Evolutionary conservation across 1,140 invertebrate genomes (phyloP), one percentile per base, ranked within the genome.

Genomic region (Drosophila obscura): DNA sequence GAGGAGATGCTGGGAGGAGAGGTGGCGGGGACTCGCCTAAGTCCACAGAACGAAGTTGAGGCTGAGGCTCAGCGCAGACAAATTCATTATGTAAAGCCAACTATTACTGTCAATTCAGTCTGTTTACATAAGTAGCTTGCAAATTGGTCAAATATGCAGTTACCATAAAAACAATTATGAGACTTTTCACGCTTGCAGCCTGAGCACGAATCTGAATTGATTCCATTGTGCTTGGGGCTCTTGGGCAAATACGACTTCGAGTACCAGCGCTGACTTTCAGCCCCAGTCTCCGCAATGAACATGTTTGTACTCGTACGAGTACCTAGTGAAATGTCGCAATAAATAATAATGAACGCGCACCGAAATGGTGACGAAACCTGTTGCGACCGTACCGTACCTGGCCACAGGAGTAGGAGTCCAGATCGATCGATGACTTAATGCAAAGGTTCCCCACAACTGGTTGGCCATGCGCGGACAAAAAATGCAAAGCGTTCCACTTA

Each of bases 271-370:
- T 85, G 62, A 73, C 76, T 73, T 56, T 66, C 65, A 63, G 59
- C 35, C 45, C 9, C 52, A 64, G 67, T 31, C 67, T 60, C 52
- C 57, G 67, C 80, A 79, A 83, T 84, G 77, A 80, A 80, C 76
- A 83, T 80, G 73, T 80, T 68, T 66, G 52, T 39, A 4, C 35
- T 13, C 4, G 35, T 39, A 13, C 31, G 9, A 35, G 9, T 57
- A 51, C 19, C 19, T 19, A 19, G 57, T 46, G 19, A 82, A 78
- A 77, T 88, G 79, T 87, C 79, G 83, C 82, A 88, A 88, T 87
- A 77, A 87, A 88, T 87, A 83, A 83, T 83, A 88, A 76, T 77
- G 77, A 81, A 88, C 80, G 73, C 75, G 81, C 68, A 67, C 75
- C 60, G 69, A 80, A 83, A 69, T 65, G 72, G 82, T 83, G 79